phyloP scores from a whole-genome alignment of 2,797 vertebrate genomes.

The Sebastes oblongus region DNA sequence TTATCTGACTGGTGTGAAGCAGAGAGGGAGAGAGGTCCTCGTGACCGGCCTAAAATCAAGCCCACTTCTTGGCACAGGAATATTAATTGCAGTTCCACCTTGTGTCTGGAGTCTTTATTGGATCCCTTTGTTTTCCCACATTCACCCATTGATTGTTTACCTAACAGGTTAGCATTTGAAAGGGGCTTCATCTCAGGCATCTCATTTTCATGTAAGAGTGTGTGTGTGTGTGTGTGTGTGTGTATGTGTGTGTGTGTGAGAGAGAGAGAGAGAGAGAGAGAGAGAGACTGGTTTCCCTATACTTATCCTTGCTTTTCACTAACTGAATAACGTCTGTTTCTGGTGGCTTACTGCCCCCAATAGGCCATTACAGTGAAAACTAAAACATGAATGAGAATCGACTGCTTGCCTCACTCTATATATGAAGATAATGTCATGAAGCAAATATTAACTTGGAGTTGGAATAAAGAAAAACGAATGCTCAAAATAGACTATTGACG shows the following conservation, averaged over 20 bases:
- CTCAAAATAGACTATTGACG: not conserved
- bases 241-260: not conserved
- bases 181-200: slow-evolving; percentile 49
- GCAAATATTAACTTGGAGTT: not conserved
- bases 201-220: slow-evolving; percentile 34
- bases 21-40: slow-evolving; percentile 26
- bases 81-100: slow-evolving; percentile 74
- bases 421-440: not conserved
- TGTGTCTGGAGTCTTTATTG: slow-evolving; percentile 54
- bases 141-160: slow-evolving; percentile 67
- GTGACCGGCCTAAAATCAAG: slow-evolving; percentile 62
- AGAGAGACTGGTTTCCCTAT: slow-evolving; percentile 37
- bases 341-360: slow-evolving; percentile 77
- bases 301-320: slow-evolving; percentile 53
- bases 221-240: slow-evolving; percentile 3
- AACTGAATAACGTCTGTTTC: slow-evolving; percentile 39
- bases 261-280: not conserved
- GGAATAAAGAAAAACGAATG: not conserved
- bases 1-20: slow-evolving; percentile 64
- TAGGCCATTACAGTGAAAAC: slow-evolving; percentile 48
- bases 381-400: not conserved
- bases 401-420: not conserved
- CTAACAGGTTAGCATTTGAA: slow-evolving; percentile 59
- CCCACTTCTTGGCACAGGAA: slow-evolving; percentile 58
- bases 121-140: slow-evolving; percentile 48